phyloP scores from a whole-genome alignment of 2,888 invertebrate genomes.

The Agonopterix arenella region DNA sequence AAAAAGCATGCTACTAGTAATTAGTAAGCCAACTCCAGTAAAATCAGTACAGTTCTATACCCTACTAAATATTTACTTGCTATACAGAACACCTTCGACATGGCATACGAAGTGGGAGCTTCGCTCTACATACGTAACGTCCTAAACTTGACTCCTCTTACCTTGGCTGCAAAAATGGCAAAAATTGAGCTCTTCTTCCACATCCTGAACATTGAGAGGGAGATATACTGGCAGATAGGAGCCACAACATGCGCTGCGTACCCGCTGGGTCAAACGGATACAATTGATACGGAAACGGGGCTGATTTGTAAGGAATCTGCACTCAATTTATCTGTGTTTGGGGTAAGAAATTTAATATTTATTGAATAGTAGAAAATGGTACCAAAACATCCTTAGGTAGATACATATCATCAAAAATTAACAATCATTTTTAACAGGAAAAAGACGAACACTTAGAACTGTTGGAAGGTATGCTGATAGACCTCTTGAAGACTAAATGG shows the following conservation, averaged over 20 bases:
- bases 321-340: slow-evolving; percentile 96
- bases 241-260: slow-evolving; percentile 98
- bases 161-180: slow-evolving; percentile 94
- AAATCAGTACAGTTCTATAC: too few species aligned
- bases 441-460: slow-evolving; percentile 96
- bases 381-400: too few species aligned
- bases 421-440: slow-evolving; percentile 78
- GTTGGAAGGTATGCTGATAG: slow-evolving; percentile 95
- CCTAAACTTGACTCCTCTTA: slow-evolving; percentile 92
- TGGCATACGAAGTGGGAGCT: slow-evolving; percentile 95
- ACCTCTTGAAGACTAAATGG: slow-evolving; percentile 98
- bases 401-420: too few species aligned
- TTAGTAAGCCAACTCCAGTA: too few species aligned
- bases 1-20: too few species aligned
- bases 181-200: slow-evolving; percentile 97
- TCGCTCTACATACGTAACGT: slow-evolving; percentile 91
- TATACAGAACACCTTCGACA: slow-evolving; percentile 91
- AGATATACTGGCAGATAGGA: slow-evolving; percentile 98
- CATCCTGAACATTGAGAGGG: slow-evolving; percentile 95
- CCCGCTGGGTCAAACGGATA: slow-evolving; percentile 95
- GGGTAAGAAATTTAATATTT: slow-evolving; percentile 77
- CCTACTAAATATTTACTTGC: slow-evolving; percentile 8
- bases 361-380: too few species aligned
- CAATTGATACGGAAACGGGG: slow-evolving; percentile 93
- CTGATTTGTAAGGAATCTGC: slow-evolving; percentile 97